Evolutionary conservation across 2,113 vertebrate genomes (phyloP).

Genomic region (Myrmecobius fasciatus): DNA sequence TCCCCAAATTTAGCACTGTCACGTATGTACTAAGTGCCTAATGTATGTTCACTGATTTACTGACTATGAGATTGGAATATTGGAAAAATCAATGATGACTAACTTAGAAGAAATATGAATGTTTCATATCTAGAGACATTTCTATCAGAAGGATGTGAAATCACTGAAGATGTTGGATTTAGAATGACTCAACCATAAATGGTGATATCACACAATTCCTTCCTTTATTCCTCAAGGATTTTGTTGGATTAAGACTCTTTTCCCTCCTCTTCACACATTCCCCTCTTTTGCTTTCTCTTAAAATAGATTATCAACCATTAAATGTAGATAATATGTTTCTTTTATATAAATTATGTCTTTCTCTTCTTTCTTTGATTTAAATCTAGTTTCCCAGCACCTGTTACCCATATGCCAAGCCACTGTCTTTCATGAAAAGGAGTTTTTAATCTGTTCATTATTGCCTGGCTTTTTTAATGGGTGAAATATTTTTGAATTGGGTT

Average conservation of each 20-base stretch:
- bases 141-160: neutral
- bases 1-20: neutral
- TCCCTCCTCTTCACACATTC: neutral
- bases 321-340: neutral
- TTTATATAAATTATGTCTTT: neutral
- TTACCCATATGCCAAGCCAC: constrained; percentile 5
- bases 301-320: constrained; percentile 9
- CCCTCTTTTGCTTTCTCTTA: neutral
- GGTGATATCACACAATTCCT: neutral
- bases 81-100: neutral
- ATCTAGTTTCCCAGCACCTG: constrained; percentile 22
- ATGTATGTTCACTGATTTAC: neutral
- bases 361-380: neutral
- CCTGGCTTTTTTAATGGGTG: neutral
- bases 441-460: neutral
- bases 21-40: neutral
- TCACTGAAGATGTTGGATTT: constrained; percentile 2
- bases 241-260: neutral
- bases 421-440: neutral
- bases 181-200: neutral
- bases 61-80: neutral
- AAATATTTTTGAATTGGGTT: constrained; percentile 40
- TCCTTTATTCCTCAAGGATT: constrained; percentile 7
- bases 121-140: neutral
- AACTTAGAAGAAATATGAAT: constrained; percentile 32